Base-by-base conservation (phyloP, 1,140 invertebrate species). In the Bicyclus anynana region DNA sequence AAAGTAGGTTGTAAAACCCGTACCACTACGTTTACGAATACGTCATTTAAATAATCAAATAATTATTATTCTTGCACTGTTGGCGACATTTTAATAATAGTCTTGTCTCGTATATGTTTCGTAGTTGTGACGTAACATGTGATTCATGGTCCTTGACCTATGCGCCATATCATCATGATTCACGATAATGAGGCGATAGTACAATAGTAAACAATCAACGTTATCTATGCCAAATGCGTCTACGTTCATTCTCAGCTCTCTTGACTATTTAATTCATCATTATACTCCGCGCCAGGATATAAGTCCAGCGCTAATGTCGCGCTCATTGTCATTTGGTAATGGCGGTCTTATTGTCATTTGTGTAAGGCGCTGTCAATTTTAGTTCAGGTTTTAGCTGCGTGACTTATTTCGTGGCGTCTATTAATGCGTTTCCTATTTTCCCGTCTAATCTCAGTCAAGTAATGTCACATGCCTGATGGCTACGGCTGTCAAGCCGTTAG, bases 61-160 rank as follows among this genome's bases (percentile, higher is more conserved):
- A 10, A 33, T 33, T 12, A 33, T 40, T 37, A 17, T 16, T 10
- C 5, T 9, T 40, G 37, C 37, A 16, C 5, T 14, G 16, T 40
- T 40, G 5, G 37, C 37, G 14, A 40, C 37, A 40, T 40, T 40
- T 16, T n/a, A n/a, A n/a, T n/a, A 17, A 1, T 40, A 40, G 37
- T 40, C n/a, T 40, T 17, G 40, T 20, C 37, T 40, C 37, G 14
- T 16, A 17, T 20, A 18, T 20, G 33, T 47, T 35, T 54, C 53
- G 29, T 27, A 2, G 20, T 53, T 35, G 27, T 54, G 42, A 54
- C 18, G 53, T 54, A 46, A 33, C 5, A n/a, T 21, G 26, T 61
- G 58, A 67, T 13, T 60, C 58, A 64, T 44, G 17, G 40, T 63
- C 50, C 65, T 59, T 67, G 65, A 67, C 65, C 65, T 64, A 65